phyloP scores from a whole-genome alignment of 2,797 vertebrate genomes.

The Strix occidentalis region DNA sequence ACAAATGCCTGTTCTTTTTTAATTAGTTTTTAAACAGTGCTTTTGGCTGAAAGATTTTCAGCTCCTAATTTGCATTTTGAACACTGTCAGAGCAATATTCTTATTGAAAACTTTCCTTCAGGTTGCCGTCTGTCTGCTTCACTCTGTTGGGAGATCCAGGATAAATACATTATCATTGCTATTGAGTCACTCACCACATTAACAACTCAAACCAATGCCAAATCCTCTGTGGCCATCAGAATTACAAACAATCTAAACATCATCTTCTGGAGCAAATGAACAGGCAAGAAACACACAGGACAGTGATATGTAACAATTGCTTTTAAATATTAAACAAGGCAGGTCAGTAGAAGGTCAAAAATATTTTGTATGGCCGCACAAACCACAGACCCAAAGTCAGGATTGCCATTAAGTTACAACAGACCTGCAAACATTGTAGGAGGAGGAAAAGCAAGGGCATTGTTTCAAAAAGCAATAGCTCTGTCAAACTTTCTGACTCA shows the following conservation, averaged over 20 bases:
- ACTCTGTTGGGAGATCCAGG: neutral
- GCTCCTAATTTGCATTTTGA: neutral
- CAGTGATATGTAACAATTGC: neutral
- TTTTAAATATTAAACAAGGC: neutral
- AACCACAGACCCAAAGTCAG: neutral
- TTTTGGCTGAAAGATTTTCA: neutral
- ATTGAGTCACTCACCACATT: neutral
- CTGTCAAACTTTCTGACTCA: neutral
- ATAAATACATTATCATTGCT: neutral
- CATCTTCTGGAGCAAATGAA: neutral
- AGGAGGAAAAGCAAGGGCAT: neutral
- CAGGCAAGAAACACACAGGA: neutral
- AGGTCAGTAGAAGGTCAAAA: neutral
- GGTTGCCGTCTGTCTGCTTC: neutral
- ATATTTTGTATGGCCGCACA: neutral
- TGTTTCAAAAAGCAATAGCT: neutral
- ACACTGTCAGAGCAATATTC: neutral
- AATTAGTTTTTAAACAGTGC: neutral
- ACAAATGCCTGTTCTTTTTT: neutral
- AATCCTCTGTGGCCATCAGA: neutral
- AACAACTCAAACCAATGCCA: neutral
- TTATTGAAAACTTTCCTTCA: neutral
- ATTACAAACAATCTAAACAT: neutral
- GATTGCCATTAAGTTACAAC: neutral
- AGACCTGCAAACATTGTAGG: neutral